phyloP scores from a whole-genome alignment of 1,140 invertebrate species.

The Zaprionus gabonicus region DNA sequence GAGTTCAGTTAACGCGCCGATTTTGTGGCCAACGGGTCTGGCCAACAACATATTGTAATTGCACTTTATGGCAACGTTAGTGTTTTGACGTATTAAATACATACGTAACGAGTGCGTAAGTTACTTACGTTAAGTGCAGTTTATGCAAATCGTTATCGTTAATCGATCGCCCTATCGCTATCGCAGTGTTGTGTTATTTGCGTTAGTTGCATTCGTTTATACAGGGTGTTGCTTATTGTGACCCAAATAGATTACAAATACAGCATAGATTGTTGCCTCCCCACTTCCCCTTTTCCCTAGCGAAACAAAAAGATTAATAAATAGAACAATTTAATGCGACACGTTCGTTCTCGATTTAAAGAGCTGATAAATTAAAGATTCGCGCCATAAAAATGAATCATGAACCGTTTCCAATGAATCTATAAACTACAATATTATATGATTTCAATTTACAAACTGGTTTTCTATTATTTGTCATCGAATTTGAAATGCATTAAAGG shows the following conservation, averaged over 20 bases:
- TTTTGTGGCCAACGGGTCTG: conserved; percentile 37
- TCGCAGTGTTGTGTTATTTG: neutral
- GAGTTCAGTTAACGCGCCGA: conserved; percentile 42
- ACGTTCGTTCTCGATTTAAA: neutral
- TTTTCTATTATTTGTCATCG: neutral
- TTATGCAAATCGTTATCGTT: neutral
- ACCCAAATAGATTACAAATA: conserved; percentile 19
- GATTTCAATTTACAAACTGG: neutral
- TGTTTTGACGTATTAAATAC: neutral
- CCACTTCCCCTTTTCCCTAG: too few relatives aligned
- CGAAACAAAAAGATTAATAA: neutral
- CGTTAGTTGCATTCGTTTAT: conserved; percentile 1
- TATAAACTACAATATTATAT: neutral
- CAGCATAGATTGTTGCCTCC: neutral
- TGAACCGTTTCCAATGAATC: neutral
- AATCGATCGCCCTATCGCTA: neutral
- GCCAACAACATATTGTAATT: neutral
- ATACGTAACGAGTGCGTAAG: neutral
- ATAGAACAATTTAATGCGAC: neutral
- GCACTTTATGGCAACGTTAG: neutral
- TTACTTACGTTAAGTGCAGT: neutral
- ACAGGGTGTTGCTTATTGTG: conserved; percentile 12
- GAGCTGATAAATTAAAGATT: neutral
- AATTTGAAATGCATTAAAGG: neutral
- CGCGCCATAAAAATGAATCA: neutral